Base-by-base conservation (phyloP, 2,113 vertebrate species). In the Bos indicus region DNA sequence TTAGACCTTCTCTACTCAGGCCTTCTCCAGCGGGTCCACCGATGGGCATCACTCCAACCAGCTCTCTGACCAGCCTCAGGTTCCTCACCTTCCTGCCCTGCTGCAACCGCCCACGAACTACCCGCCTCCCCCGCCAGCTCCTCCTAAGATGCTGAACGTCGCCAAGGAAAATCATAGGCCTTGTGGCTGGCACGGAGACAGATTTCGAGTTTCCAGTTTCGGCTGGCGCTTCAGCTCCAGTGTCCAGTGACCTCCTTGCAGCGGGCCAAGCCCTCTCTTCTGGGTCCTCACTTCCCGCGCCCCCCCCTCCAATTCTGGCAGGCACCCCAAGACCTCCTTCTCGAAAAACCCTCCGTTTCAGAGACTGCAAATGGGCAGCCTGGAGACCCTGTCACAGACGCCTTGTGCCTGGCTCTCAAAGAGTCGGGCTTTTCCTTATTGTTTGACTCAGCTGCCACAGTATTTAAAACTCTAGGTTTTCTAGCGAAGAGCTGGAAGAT, bases 331-430 rank as follows among this genome's bases (percentile, higher is more conserved):
- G 25, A 83, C 40, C 52, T 92, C 84, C 51, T 87, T 89, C 77
- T 91, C 92, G 78, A 95, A 91, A 59, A 91, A 23, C 67, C 30
- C 74, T 51, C 78, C 81, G 87, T 90, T 92, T 92, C 57, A 80
- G 62, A 92, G 85, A 15, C 19, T 95, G 91, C 88, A 97, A 95
- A 78, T 6, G 95, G 82, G 77, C 94, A 96, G 95, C n/a, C 52
- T 67, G 78, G 51, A 60, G 59, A 82, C 91, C 78, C 92, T 59
- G 64, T 71, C 90, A 71, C n/a, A 71, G 67, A 62, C 62, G 26
- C 12, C 6, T 56, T 91, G 86, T 54, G 67, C 78, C 92, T 83
- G 94, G 83, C 51, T 89, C n/a, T 51, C 48, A 16, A 36, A 94
- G 59, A 71, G 54, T 0, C 84, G 13, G 46, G 48, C 40, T 93